Evolutionary conservation across 2,888 invertebrate species (phyloP), one percentile per base, ranked within the genome.

Genomic region (Aporophyla lueneburgensis): DNA sequence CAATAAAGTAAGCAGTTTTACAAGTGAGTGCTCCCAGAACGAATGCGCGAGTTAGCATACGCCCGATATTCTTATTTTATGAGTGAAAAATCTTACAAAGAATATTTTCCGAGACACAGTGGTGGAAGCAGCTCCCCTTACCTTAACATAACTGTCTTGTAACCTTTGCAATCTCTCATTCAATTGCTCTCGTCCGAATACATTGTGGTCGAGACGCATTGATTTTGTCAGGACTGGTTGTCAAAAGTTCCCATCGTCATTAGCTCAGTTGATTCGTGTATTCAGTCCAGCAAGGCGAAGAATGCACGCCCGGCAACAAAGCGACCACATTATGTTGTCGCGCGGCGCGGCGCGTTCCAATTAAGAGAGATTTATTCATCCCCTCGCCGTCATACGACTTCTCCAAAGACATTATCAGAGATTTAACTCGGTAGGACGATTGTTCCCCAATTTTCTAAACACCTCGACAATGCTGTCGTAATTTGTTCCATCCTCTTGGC

Each of bases 391-490:
- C 92, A 92, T 93, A 92, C 91, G 91, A 93, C 91, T 93, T 91
- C 93, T 93, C 91, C 90, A 91, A 93, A 94, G 94, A 93, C 94
- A 94, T 95, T 95, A 95, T 95, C 94, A 94, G 92, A 94, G 94
- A 94, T 94, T 95, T 94, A 94, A 95, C 93, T 94, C 92, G 92
- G 91, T 92, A 93, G 92, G 93, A 94, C 93, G 94, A 95, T 95
- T 96, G 95, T 95, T 93, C 94, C 93, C 93, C 94, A 94, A 96
- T 95, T 95, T 95, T 95, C 94, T 94, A 95, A 95, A 95, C 95
- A 95, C 94, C 93, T 94, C 89, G 90, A 95, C 95, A 94, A 95
- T 95, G 93, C 93, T 92, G 88, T 89, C 91, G 92, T 94, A 95
- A 95, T 96, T 96, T 95, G 95, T 96, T 95, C 91, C 91, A 92